Evolutionary conservation across 2,113 vertebrate genomes (phyloP), one percentile per base, ranked within the genome.

Genomic region (Rhinoderma darwinii): DNA sequence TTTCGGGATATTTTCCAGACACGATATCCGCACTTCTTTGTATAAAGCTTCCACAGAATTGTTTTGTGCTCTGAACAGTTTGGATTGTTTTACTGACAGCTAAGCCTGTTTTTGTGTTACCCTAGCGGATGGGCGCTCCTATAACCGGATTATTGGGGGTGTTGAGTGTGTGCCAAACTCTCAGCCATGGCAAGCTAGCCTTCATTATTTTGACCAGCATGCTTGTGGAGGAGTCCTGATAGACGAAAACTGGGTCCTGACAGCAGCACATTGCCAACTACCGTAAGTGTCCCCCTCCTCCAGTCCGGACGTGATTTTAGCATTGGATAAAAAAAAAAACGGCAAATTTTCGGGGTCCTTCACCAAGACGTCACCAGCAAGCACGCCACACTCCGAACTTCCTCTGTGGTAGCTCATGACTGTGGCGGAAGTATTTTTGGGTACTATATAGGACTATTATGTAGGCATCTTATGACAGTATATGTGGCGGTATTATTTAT

Each of bases 161-260:
- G 9, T 0, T 1, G 0, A 0, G 0, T 75, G 77, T 37, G 0
- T 12, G 0, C 37, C 82, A 1, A 0, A 20, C 47, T 87, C 41
- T 1, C 80, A 78, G 20, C 73, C 83, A 3, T 89, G 89, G 80
- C 86, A 88, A 12, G 43, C 44, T 70, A 87, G 61, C 39, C 75
- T 90, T 59, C 41, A 86, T 8, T 56, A 78, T 7, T 75, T 44
- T 37, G 70, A 74, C 18, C 50, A 80, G 0, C 63, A 12, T 3
- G 76, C 82, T 43, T 86, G 84, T 11, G 27, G 68, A 63, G 82
- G 77, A 0, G 54, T 75, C 30, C 35, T 84, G 18, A 81, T 10
- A 30, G 59, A 76, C 0, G 15, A 86, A 39, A 89, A 70, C 56
- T 88, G 75, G 63, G 47, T 91, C 41, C 73, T 89, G 44, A 86